Conservation (phyloP, 2,797 vertebrate species). For the Cercopithecus hamlyni region DNA sequence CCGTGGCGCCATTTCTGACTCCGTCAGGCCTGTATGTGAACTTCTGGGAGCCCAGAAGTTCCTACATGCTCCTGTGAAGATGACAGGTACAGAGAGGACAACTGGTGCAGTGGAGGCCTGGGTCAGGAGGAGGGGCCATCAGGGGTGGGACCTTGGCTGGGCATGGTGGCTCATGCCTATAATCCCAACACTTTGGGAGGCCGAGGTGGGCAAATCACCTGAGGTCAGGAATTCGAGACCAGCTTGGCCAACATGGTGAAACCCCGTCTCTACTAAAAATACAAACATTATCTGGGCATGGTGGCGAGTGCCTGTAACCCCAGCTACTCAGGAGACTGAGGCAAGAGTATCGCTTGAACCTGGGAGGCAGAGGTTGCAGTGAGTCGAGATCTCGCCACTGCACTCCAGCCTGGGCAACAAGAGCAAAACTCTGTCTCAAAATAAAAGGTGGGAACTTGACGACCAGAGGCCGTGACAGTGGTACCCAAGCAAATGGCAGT, state of each 20-base stretch:
- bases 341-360: neutral
- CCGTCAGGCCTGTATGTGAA: neutral
- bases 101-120: neutral
- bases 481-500: neutral
- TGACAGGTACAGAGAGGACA: neutral
- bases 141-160: neutral
- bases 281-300: neutral
- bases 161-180: neutral
- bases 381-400: neutral
- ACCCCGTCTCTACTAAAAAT: neutral
- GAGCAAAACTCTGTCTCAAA: neutral
- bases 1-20: neutral
- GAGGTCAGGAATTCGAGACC: neutral
- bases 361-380: neutral
- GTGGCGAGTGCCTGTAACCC: accelerated
- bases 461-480: neutral
- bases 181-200: neutral
- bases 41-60: neutral
- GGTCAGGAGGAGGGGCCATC: neutral
- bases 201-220: neutral
- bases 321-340: neutral
- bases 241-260: neutral
- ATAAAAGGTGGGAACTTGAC: neutral
- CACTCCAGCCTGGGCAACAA: neutral
- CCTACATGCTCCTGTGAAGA: neutral